Conservation (phyloP, 2,797 vertebrate genomes). For the Microcaecilia unicolor region DNA sequence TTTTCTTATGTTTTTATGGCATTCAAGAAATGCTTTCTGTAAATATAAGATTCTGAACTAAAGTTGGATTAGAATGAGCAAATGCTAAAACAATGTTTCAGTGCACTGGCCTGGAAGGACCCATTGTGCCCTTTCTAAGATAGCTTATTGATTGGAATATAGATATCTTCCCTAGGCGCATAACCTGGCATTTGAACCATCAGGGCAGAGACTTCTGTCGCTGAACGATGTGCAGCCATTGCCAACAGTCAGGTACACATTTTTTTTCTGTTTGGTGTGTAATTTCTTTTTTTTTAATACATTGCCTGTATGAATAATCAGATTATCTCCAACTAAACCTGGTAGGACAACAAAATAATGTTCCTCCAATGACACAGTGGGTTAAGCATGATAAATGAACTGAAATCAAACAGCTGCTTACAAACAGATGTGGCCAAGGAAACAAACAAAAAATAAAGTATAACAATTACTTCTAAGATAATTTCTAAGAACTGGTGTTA, state of each 20-base stretch:
- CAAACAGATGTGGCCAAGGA: neutral
- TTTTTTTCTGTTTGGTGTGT: too few species aligned
- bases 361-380: constrained; percentile 6
- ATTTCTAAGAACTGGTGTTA: too few species aligned
- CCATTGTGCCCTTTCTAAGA: constrained; percentile 14
- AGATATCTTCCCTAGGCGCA: constrained; percentile 14
- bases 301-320: neutral
- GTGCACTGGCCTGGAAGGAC: constrained; percentile 12
- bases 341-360: neutral
- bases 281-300: too few species aligned
- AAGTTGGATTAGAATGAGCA: constrained; percentile 6
- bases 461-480: too few species aligned
- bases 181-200: neutral
- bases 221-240: constrained; percentile 1
- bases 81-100: constrained; percentile 5
- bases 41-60: neutral
- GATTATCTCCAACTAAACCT: neutral
- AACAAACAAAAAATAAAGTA: neutral
- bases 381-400: constrained; percentile 4
- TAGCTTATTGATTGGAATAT: constrained; percentile 20
- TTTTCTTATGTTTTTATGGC: neutral
- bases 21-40: neutral
- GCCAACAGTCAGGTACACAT: neutral
- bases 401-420: constrained; percentile 6
- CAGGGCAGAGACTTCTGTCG: neutral